Evolutionary conservation across 2,797 vertebrate genomes (phyloP).

Genomic region (Sternarchorhynchus goeldii): DNA sequence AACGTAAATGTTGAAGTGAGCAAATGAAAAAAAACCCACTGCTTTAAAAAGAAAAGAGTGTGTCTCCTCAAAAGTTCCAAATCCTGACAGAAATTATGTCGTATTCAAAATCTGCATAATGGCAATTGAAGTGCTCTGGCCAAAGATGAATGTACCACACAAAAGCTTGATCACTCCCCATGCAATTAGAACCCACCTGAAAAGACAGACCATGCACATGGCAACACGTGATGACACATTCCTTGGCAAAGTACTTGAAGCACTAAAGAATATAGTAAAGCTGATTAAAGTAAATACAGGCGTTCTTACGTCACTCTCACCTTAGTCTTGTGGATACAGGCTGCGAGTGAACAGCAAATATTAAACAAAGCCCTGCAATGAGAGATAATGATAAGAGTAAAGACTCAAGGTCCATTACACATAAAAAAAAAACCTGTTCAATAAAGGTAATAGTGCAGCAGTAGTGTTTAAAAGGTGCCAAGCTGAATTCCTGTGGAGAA

Average conservation of each 20-base stretch:
- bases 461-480: too few species aligned
- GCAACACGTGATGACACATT: neutral
- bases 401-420: neutral
- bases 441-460: too few species aligned
- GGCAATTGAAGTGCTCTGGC: constrained; percentile 87
- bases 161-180: constrained; percentile 87
- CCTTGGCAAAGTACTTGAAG: neutral
- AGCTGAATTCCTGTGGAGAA: too few species aligned
- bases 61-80: neutral
- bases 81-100: constrained; percentile 57
- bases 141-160: constrained; percentile 89
- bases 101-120: constrained; percentile 80
- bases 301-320: constrained; percentile 69
- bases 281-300: neutral
- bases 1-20: too few species aligned
- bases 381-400: constrained; percentile 30
- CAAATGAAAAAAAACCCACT: too few species aligned
- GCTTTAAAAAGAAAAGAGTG: neutral
- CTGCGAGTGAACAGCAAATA: constrained; percentile 80
- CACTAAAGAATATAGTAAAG: neutral
- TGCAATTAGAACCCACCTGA: constrained; percentile 78
- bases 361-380: constrained; percentile 86
- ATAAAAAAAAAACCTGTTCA: neutral
- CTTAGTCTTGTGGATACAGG: constrained; percentile 74
- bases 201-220: constrained; percentile 7